phyloP scores from a whole-genome alignment of 2,888 invertebrate species.

The Corythucha ciliata region DNA sequence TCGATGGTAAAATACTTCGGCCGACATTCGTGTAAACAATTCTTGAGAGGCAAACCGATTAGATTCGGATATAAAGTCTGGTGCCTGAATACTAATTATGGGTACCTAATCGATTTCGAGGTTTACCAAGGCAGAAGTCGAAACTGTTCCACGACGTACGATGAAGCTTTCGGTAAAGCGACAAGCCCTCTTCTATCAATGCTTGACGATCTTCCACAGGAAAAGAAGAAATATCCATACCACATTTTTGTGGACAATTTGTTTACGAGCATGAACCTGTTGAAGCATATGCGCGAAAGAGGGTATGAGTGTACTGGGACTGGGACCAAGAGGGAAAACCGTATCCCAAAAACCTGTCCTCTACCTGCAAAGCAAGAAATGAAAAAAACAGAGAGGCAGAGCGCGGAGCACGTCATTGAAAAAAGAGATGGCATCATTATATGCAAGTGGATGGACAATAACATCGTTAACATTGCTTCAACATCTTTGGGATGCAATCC shows the following conservation, averaged over 20 bases:
- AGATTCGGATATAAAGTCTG: conserved; percentile 4
- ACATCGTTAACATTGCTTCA: too few relatives aligned
- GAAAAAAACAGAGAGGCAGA: conserved; percentile 23
- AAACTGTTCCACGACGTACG: conserved; percentile 10
- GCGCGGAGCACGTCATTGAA: conserved; percentile 16
- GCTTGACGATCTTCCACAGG: conserved; percentile 31
- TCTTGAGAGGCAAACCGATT: conserved; percentile 29
- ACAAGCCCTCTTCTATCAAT: conserved; percentile 31
- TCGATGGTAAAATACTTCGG: conserved; percentile 22
- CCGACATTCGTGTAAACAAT: conserved; percentile 20
- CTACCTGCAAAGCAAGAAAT: conserved; percentile 27
- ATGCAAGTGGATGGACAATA: conserved; percentile 25
- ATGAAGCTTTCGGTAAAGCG: conserved; percentile 35
- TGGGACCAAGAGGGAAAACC: conserved; percentile 34
- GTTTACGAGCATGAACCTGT: conserved; percentile 32
- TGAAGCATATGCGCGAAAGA: conserved; percentile 28
- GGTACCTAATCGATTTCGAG: neutral
- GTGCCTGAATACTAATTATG: neutral
- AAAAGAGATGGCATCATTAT: conserved; percentile 21
- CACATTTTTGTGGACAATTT: conserved; percentile 35
- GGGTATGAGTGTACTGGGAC: conserved; percentile 33
- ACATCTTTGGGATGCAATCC: too few relatives aligned
- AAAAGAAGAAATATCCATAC: conserved; percentile 27
- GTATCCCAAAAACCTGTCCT: conserved; percentile 34
- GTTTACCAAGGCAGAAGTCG: conserved; percentile 26